Conservation (phyloP, 2,113 vertebrate genomes). For the Prolemur simus region DNA sequence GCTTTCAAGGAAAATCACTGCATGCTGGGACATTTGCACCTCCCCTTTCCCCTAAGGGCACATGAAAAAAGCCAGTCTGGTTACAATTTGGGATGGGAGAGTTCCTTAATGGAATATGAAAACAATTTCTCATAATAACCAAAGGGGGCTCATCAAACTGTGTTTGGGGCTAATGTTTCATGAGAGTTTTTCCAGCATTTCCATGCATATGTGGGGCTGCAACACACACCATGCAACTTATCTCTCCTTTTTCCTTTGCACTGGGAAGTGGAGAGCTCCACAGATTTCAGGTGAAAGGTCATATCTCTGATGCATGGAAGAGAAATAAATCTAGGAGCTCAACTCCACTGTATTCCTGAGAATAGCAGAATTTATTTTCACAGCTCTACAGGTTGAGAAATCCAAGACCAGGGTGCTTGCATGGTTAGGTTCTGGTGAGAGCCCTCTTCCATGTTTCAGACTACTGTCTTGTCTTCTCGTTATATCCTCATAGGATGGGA, state of each 20-base stretch:
- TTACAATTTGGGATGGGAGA: not conserved
- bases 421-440: not conserved
- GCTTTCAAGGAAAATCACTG: not conserved
- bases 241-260: not conserved
- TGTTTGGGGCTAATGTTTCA: not conserved
- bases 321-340: not conserved
- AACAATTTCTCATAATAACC: not conserved
- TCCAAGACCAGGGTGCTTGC: too few species aligned
- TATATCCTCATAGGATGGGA: not conserved
- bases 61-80: not conserved
- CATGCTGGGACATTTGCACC: not conserved
- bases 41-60: not conserved
- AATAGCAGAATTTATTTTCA: not conserved
- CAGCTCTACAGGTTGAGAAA: not conserved
- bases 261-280: not conserved
- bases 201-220: not conserved
- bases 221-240: not conserved
- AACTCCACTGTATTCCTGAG: not conserved
- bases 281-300: not conserved
- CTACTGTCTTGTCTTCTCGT: not conserved
- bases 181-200: not conserved
- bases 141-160: not conserved
- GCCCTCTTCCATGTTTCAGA: not conserved
- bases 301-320: not conserved
- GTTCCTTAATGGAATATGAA: not conserved